Conservation (phyloP, 2,113 vertebrate genomes). For the Proteles cristata region DNA sequence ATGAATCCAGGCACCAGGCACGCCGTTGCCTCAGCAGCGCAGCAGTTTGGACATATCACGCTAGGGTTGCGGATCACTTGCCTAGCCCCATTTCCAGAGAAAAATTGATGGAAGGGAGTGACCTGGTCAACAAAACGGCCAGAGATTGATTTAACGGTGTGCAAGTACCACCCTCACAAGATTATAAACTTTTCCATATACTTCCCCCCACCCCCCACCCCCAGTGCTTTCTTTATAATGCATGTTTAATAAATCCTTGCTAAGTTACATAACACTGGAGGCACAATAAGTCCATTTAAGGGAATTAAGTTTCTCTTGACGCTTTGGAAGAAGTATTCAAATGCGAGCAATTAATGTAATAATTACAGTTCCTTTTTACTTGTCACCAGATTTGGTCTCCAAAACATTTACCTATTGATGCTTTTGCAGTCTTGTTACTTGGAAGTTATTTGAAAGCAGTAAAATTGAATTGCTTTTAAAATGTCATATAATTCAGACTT, state of each 20-base stretch:
- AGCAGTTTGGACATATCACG: not conserved
- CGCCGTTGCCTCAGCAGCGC: not conserved
- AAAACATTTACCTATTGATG: not conserved
- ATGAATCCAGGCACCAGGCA: not conserved
- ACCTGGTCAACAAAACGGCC: not conserved
- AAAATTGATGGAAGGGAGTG: not conserved
- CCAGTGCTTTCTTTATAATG: not conserved
- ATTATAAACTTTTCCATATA: not conserved
- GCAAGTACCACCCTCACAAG: not conserved
- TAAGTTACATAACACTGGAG: slow-evolving; percentile 2
- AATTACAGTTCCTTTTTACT: slow-evolving; percentile 46
- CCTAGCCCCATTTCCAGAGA: not conserved
- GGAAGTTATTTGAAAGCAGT: slow-evolving; percentile 57
- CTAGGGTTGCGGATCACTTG: not conserved
- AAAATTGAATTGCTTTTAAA: slow-evolving; percentile 48
- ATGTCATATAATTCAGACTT: slow-evolving; percentile 36
- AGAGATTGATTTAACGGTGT: not conserved
- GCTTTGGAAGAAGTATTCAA: slow-evolving; percentile 37
- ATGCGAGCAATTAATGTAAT: slow-evolving; percentile 32
- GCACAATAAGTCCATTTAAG: not conserved
- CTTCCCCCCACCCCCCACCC: not conserved
- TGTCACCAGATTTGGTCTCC: not conserved
- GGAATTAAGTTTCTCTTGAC: slow-evolving; percentile 33
- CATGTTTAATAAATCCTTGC: not conserved
- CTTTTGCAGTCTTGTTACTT: not conserved